phyloP scores from a whole-genome alignment of 2,888 invertebrate genomes.

The Papilio elwesi region DNA sequence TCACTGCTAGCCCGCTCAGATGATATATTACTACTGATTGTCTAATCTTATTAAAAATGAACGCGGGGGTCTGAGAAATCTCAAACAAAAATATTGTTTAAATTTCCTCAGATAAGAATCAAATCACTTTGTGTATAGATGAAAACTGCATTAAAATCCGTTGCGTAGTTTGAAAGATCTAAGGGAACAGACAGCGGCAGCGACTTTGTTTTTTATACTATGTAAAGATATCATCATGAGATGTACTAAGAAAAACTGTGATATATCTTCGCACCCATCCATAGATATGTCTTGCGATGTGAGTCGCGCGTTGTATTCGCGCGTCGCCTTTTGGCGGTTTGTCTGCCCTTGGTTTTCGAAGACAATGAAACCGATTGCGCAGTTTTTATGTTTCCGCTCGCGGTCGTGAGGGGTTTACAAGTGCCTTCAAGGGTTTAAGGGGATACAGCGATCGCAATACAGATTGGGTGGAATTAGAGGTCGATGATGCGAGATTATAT shows the following conservation, averaged over 20 bases:
- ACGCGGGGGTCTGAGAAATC: no score
- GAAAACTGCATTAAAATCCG: no score
- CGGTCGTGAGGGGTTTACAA: conserved; percentile 47
- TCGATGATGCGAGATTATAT: conserved; percentile 12
- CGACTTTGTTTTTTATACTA: no score
- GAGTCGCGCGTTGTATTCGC: conserved; percentile 12
- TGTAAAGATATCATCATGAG: neutral
- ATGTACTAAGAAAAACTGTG: neutral
- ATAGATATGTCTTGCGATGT: conserved; percentile 8
- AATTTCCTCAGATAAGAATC: no score
- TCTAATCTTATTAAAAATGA: no score
- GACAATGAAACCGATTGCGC: conserved; percentile 46
- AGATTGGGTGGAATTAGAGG: conserved; percentile 23
- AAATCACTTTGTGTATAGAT: no score
- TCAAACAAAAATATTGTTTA: no score
- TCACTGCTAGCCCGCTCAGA: no score
- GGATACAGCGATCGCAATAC: conserved; percentile 32
- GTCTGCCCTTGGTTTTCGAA: conserved; percentile 43
- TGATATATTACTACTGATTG: no score
- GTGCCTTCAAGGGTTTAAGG: conserved; percentile 36
- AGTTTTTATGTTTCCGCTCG: conserved; percentile 48
- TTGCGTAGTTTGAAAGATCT: no score
- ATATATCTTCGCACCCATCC: conserved; percentile 24
- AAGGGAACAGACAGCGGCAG: no score
- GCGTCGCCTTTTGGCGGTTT: conserved; percentile 41